Conservation (phyloP, 2,888 invertebrate genomes). For the Xestobium rufovillosum region DNA sequence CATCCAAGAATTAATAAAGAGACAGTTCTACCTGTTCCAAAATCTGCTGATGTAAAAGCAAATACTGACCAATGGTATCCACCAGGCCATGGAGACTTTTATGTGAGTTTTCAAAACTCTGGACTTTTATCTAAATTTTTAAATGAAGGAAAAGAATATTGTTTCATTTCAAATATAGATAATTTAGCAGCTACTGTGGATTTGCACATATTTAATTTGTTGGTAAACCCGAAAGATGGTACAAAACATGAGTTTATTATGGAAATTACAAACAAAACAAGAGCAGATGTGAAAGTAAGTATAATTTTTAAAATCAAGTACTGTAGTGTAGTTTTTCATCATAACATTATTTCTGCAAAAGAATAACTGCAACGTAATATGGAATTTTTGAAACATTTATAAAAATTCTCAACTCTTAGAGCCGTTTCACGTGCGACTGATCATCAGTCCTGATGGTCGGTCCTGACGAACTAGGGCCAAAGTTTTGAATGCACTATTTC, state of each 20-base stretch:
- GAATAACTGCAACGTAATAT: no score
- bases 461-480: no score
- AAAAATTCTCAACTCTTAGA: no score
- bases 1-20: conserved; percentile 88
- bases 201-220: conserved; percentile 76
- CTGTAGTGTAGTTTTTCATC: no score
- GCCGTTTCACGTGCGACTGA: no score
- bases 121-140: conserved; percentile 81
- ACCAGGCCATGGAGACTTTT: conserved; percentile 95
- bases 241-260: no score
- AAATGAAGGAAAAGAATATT: conserved; percentile 74
- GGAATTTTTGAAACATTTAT: no score
- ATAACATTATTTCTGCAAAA: no score
- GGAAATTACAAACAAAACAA: conserved; percentile 95
- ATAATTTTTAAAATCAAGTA: no score
- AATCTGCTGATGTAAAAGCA: conserved; percentile 56
- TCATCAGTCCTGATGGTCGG: no score
- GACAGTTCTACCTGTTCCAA: conserved; percentile 86
- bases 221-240: conserved; percentile 74
- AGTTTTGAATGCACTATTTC: no score
- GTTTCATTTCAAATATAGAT: conserved; percentile 94
- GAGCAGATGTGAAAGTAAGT: conserved; percentile 94
- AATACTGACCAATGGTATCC: conserved; percentile 94
- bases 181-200: conserved; percentile 95
- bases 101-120: conserved; percentile 83